Percentiles rank a stretch among this genome's conserved stretches.
Evolutionary conservation across 2,113 vertebrate genomes (phyloP).

Genomic region (Bettongia penicillata): DNA sequence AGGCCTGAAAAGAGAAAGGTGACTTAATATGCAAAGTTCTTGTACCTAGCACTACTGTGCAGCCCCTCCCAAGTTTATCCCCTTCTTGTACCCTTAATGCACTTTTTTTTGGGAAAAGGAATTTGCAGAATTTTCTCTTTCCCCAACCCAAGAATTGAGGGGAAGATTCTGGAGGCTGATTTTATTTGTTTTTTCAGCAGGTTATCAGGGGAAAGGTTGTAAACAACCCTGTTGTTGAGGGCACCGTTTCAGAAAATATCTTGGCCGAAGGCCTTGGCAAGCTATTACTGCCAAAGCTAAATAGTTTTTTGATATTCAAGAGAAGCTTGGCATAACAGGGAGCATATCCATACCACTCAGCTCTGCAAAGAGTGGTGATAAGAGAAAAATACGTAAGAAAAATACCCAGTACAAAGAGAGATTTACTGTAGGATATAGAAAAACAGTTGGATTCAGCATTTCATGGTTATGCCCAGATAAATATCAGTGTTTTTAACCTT

Average conservation of each 20-base stretch:
- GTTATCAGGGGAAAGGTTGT: conserved; percentile 75
- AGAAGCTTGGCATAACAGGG: conserved; percentile 29
- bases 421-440: background rate
- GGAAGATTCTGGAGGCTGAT: conserved; percentile 21
- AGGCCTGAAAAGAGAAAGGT: conserved; percentile 12
- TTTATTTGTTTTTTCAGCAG: conserved; percentile 43
- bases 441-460: conserved; percentile 31
- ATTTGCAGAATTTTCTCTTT: conserved; percentile 39
- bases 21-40: conserved; percentile 25
- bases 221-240: conserved; percentile 64
- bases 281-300: conserved; percentile 58
- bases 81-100: background rate
- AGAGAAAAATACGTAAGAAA: background rate
- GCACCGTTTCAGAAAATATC: conserved; percentile 58
- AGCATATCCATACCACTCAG: conserved; percentile 27
- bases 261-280: conserved; percentile 62
- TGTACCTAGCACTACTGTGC: background rate
- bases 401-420: conserved; percentile 11
- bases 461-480: background rate
- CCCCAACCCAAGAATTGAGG: conserved; percentile 35
- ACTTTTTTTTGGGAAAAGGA: background rate
- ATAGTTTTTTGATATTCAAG: conserved; percentile 58
- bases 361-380: background rate
- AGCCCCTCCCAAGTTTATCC: background rate
- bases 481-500: background rate